Conservation (phyloP, 2,888 invertebrate genomes). For the Folsomia candida region DNA sequence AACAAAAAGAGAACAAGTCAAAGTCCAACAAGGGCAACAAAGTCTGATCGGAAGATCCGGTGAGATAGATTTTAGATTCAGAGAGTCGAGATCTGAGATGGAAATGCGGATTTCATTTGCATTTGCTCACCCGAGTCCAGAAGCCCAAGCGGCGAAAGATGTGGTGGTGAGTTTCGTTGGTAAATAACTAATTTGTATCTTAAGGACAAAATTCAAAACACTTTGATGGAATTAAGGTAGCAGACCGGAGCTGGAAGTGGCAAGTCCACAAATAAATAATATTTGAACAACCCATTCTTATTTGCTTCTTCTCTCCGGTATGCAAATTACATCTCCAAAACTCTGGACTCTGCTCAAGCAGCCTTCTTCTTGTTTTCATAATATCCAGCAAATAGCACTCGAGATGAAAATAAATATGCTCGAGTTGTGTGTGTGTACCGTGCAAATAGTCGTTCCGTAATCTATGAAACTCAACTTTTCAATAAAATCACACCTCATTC, state of each 20-base stretch:
- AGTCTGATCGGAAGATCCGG: not conserved
- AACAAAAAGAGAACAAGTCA: not conserved
- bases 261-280: slow-evolving; percentile 1
- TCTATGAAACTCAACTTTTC: too few species aligned
- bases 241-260: not conserved
- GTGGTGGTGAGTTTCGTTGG: not conserved
- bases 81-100: not conserved
- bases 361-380: not conserved
- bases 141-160: too few species aligned
- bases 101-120: not conserved
- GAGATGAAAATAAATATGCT: too few species aligned
- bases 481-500: too few species aligned
- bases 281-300: not conserved
- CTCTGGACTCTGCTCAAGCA: not conserved
- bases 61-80: too few species aligned
- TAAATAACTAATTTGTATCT: not conserved
- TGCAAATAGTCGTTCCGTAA: too few species aligned
- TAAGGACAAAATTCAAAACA: not conserved
- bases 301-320: not conserved
- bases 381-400: too few species aligned
- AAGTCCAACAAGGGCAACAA: not conserved
- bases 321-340: not conserved
- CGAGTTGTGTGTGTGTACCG: too few species aligned
- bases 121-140: too few species aligned
- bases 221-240: not conserved